These are phyloP conservation scores for Pelosia muscerda DNA, from an alignment of 2,888 invertebrate genomes.

Conservation along the genomic window DNA sequence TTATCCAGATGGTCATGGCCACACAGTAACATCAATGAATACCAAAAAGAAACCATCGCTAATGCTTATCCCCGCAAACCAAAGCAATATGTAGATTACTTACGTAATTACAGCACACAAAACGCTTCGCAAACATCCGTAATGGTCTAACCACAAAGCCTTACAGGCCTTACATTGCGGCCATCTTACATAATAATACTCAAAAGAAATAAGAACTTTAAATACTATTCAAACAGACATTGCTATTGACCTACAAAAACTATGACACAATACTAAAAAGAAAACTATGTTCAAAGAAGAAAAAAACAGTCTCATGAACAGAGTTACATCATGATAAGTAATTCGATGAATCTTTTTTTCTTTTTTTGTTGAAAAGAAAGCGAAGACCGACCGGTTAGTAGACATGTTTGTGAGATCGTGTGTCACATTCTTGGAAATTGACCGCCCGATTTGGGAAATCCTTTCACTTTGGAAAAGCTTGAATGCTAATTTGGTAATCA, in stretches of 20 bases:
- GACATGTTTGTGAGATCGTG: constrained; percentile 24
- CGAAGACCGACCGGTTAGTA: constrained; percentile 34
- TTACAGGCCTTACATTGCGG: constrained; percentile 13
- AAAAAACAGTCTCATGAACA: constrained; percentile 23
- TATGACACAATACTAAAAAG: constrained; percentile 30
- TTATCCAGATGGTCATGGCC: not conserved
- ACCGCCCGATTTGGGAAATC: constrained; percentile 39
- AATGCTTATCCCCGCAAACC: not conserved
- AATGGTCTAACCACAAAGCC: constrained; percentile 8
- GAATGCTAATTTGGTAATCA: constrained; percentile 15
- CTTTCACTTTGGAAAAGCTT: constrained; percentile 47
- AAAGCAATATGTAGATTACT: constrained; percentile 3
- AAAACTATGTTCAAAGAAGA: constrained; percentile 21
- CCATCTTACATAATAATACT: constrained; percentile 19
- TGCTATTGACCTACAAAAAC: constrained; percentile 63
- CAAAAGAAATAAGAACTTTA: constrained; percentile 16
- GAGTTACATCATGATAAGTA: constrained; percentile 59
- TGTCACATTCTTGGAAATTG: constrained; percentile 35
- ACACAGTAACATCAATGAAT: not conserved
- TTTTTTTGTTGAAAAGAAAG: constrained; percentile 55
- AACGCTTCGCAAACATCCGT: constrained; percentile 11
- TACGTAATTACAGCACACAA: constrained; percentile 2
- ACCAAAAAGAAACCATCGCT: not conserved
- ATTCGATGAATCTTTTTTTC: constrained; percentile 28
- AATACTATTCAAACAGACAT: constrained; percentile 25